Conservation (phyloP, 2,113 vertebrate genomes). For the Leucopsar rothschildi region DNA sequence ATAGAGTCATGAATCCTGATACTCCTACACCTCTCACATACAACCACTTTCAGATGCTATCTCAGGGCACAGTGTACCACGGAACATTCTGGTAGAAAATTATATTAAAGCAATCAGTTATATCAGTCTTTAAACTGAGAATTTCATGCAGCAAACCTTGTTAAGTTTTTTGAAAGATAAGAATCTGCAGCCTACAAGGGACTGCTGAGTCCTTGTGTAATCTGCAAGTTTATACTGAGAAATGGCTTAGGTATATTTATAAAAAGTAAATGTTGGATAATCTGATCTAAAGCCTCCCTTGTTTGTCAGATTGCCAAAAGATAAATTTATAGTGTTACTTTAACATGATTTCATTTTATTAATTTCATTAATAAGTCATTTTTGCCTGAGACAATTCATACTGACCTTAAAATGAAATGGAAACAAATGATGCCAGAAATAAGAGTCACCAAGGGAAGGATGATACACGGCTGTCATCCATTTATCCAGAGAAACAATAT, state of each 20-base stretch:
- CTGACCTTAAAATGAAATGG: conserved; percentile 46
- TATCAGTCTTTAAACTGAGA: background rate
- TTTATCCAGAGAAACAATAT: background rate
- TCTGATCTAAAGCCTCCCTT: background rate
- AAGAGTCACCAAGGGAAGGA: conserved; percentile 20
- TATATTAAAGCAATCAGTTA: conserved; percentile 36
- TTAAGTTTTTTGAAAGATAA: background rate
- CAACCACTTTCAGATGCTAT: background rate
- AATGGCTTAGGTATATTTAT: background rate
- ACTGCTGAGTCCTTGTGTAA: background rate
- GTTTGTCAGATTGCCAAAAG: background rate
- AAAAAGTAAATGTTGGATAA: background rate
- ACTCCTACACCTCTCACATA: background rate
- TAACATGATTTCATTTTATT: conserved; percentile 4
- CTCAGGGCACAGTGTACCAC: background rate
- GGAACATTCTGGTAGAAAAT: conserved; percentile 4
- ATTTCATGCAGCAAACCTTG: background rate
- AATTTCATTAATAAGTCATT: conserved; percentile 36
- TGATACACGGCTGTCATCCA: background rate
- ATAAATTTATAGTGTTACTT: conserved; percentile 9
- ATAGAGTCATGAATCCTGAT: background rate
- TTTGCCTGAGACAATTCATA: conserved; percentile 32
- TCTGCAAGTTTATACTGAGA: background rate
- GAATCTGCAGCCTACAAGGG: background rate
- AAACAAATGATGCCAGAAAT: conserved; percentile 44